These are phyloP conservation scores for Eudasyphora cyanicolor DNA, from an alignment of 2,888 invertebrate species.

Conservation along the genomic window DNA sequence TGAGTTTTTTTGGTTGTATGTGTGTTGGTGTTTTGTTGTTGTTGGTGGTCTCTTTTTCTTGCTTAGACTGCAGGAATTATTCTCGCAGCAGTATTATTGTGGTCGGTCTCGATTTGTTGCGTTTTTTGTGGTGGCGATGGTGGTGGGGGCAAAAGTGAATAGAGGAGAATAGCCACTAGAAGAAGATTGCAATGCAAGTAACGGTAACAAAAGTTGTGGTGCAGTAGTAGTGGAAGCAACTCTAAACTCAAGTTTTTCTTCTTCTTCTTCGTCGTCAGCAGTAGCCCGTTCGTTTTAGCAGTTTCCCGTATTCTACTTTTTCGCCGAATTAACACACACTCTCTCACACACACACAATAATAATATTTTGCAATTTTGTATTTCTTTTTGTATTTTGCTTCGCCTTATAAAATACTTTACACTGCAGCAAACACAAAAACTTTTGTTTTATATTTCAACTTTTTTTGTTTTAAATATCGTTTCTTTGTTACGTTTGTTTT, in stretches of 20 bases:
- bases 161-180: constrained; percentile 14
- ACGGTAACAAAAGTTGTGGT: constrained; percentile 22
- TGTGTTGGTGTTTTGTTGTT: constrained; percentile 14
- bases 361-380: constrained; percentile 19
- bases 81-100: background rate
- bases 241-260: background rate
- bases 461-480: background rate
- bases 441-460: background rate
- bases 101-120: constrained; percentile 22
- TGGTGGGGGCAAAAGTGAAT: constrained; percentile 20
- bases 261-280: background rate
- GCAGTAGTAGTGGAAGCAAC: background rate
- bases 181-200: constrained; percentile 17
- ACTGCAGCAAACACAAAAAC: constrained; percentile 32
- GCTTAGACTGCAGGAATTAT: constrained; percentile 19
- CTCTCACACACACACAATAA: constrained; percentile 5
- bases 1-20: constrained; percentile 25
- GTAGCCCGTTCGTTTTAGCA: constrained; percentile 24
- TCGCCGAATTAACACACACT: constrained; percentile 19
- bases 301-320: constrained; percentile 28
- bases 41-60: constrained; percentile 11
- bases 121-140: background rate
- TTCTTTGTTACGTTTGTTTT: background rate
- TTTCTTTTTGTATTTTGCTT: constrained; percentile 23
- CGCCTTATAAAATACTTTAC: background rate